Conservation (phyloP, 2,797 vertebrate species). For the Denticeps clupeoides region DNA sequence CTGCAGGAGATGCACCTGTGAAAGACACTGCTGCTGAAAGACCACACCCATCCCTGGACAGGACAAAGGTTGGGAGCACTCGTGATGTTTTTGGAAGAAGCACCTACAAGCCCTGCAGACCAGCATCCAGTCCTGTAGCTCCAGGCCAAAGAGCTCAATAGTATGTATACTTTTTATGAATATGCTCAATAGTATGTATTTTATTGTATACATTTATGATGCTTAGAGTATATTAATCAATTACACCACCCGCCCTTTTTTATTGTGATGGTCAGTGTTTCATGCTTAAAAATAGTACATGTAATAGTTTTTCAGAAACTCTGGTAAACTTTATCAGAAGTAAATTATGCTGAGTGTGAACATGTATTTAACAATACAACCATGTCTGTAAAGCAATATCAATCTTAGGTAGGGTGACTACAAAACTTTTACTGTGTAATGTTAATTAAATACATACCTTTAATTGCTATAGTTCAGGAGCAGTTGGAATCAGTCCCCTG, state of each 20-base stretch:
- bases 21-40: conserved; percentile 3
- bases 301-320: too few relatives aligned
- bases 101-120: conserved; percentile 21
- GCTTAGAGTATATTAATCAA: background rate
- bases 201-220: background rate
- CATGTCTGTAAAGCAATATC: too few relatives aligned
- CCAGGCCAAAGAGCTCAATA: conserved; percentile 23
- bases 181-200: background rate
- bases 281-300: too few relatives aligned
- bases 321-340: too few relatives aligned
- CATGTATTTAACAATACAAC: too few relatives aligned
- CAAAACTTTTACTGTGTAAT: background rate
- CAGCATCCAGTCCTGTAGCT: conserved; percentile 22
- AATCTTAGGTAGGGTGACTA: too few relatives aligned
- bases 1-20: conserved; percentile 14
- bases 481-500: conserved; percentile 12
- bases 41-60: too few relatives aligned
- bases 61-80: background rate
- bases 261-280: too few relatives aligned
- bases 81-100: background rate
- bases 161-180: conserved; percentile 17
- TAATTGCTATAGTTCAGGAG: conserved; percentile 36
- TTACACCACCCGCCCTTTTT: background rate
- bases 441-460: background rate
- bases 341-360: too few relatives aligned